phyloP scores from a whole-genome alignment of 2,888 invertebrate species.

The Agonum fuliginosum region DNA sequence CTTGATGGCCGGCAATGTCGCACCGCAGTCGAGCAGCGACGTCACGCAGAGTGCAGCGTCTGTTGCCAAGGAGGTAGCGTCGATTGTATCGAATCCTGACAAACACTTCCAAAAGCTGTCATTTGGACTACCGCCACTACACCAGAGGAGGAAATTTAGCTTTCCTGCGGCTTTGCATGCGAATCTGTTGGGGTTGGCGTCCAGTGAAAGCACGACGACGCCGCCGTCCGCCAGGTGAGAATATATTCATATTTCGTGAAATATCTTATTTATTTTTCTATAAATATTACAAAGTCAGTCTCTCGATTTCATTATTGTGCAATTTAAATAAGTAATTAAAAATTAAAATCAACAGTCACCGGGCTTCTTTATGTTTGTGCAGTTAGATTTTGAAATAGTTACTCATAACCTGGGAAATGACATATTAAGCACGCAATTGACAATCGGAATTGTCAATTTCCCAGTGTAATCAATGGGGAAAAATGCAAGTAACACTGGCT shows the following conservation, averaged over 20 bases:
- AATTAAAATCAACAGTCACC: no score
- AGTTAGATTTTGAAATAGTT: no score
- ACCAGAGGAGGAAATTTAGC: constrained; percentile 75
- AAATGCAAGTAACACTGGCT: no score
- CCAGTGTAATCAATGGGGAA: no score
- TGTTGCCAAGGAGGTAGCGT: background rate
- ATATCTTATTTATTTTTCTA: background rate
- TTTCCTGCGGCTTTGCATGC: constrained; percentile 75
- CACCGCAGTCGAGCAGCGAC: constrained; percentile 13
- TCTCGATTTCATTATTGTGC: background rate
- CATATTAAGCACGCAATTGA: no score
- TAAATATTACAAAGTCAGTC: no score
- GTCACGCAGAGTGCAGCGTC: background rate
- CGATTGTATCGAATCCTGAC: background rate
- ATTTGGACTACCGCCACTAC: constrained; percentile 66
- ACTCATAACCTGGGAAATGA: no score
- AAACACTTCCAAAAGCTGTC: constrained; percentile 5
- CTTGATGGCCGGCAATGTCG: constrained; percentile 30
- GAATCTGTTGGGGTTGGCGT: constrained; percentile 65
- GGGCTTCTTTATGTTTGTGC: no score
- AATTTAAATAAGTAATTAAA: no score
- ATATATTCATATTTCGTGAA: background rate
- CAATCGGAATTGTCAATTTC: no score
- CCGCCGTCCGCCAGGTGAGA: constrained; percentile 62
- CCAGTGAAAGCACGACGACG: constrained; percentile 5